Base-by-base conservation (phyloP, 2,797 vertebrate genomes). In the Thalassophryne amazonica region DNA sequence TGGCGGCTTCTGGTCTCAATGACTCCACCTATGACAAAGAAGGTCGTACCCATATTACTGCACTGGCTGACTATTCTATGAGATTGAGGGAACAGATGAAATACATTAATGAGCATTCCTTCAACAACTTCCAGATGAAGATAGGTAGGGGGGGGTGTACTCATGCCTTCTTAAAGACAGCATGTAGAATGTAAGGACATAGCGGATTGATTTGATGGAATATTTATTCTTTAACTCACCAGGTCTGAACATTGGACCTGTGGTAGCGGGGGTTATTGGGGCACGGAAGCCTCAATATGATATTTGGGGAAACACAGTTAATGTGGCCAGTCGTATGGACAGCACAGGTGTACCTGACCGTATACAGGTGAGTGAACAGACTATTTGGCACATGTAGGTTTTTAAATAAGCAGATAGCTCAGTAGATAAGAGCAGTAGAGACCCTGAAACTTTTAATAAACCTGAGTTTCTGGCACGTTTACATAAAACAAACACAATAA, bases 121-220 rank as follows among this genome's bases (percentile, higher is more conserved):
- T 97, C 90, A 98, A 98, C 88, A 98, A 96, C 75, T 98, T 98
- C 90, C 95, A 96, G 89, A 97, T 98, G 95, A 98, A 98, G 85
- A 98, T 98, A 0, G 95, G 95, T 96, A 36, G 85, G 85, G 5
- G n/a, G 7, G 12, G 24, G 15, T 13, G 13, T 1, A 16, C 8
- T 7, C 7, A 5, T n/a, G 13, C 28, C 4, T 11, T 14, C 13
- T 7, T 19, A 9, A 10, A 18, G 1, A n/a, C 9, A 4, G 2
- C 31, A 5, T 31, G 13, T 23, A 17, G 8, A 35, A 12, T 12
- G 2, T 8, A 18, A 10, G 16, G 9, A 15, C 9, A 27, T 0
- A 5, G 11, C 5, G 15, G 20, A 4, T 16, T 11, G 16, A 46
- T 29, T n/a, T 10, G 14, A 2, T 45, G n/a, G 1, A 16, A 19